A percentile compares a stretch with the other conserved stretches of the same genome.
Conservation (phyloP, 2,797 vertebrate genomes). For the Manis pentadactyla region DNA sequence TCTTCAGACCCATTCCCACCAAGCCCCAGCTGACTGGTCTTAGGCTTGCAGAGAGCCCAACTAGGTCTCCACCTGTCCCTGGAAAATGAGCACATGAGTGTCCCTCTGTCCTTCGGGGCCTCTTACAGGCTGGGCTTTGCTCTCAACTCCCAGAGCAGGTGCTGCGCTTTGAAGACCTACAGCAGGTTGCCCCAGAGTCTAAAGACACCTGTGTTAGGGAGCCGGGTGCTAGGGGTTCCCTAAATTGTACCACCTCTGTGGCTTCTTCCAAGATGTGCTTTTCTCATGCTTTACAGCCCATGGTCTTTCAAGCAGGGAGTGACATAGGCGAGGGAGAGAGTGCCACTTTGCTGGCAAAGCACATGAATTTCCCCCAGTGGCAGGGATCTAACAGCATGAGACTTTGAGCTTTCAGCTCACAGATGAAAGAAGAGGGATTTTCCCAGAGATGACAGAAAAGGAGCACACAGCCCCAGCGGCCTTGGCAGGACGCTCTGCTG, state of each 20-base stretch:
- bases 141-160: not conserved
- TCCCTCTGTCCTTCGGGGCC: not conserved
- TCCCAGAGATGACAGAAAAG: constrained; percentile 24
- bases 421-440: constrained; percentile 70
- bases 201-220: not conserved
- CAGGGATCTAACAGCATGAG: constrained; percentile 68
- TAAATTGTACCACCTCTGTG: not conserved
- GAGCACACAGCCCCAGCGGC: not conserved
- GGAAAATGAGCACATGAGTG: no score
- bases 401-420: constrained; percentile 67
- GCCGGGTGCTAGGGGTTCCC: not conserved
- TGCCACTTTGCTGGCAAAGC: not conserved
- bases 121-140: not conserved
- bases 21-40: not conserved
- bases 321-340: constrained; percentile 9
- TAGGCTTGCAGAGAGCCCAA: not conserved
- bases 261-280: not conserved
- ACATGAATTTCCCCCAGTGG: constrained; percentile 49
- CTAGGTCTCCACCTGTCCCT: not conserved
- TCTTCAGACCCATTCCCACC: not conserved
- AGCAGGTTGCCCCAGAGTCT: not conserved
- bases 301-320: constrained; percentile 19
- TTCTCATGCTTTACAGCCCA: not conserved
- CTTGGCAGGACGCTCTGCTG: not conserved
- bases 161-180: not conserved